Evolutionary conservation across 2,113 vertebrate genomes (phyloP), one percentile per base, ranked within the genome.

Genomic region (Axis porcinus): DNA sequence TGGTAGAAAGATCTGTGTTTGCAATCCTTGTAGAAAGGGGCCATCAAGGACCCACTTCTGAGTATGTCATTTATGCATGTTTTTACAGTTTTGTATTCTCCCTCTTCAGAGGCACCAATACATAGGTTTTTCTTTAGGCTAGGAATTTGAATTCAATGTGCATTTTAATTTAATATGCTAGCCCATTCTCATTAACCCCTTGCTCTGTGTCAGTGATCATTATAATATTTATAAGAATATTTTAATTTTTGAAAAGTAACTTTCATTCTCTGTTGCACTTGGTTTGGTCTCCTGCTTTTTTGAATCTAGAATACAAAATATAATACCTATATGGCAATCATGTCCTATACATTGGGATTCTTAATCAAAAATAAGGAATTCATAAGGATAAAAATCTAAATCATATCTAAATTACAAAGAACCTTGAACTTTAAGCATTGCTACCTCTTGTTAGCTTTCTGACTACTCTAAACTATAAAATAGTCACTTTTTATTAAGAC

Each of bases 351-450:
- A 81, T 13, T 91, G 60, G 43, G n/a, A 30, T 94, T 82, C 87
- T 91, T 78, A 76, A 83, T 93, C 6, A 85, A 92, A 90, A 95
- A 43, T 36, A 52, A 85, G 12, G 33, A 87, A 96, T 64, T 93
- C 17, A 11, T 83, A 94, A 87, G 57, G 88, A 86, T 88, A 7
- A 81, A 78, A 82, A 50, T 55, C n/a, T 52, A 95, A 92, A 54
- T 85, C 67, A 89, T 85, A 64, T 94, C 79, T 86, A 91, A 97
- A 95, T 93, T 91, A 70, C 19, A 92, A 90, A 95, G n/a, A 93
- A 36, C 23, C n/a, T 28, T 58, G 12, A 74, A 45, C 58, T 67
- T 92, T 95, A 95, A 96, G n/a, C 47, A 94, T 50, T 64, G 27
- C 40, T 84, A 50, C 30, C 30, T 96, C 88, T 95, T 91, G 70